These are phyloP conservation scores for Leptopilina syphax DNA, from an alignment of 2,888 invertebrate species.

Conservation along the genomic window DNA sequence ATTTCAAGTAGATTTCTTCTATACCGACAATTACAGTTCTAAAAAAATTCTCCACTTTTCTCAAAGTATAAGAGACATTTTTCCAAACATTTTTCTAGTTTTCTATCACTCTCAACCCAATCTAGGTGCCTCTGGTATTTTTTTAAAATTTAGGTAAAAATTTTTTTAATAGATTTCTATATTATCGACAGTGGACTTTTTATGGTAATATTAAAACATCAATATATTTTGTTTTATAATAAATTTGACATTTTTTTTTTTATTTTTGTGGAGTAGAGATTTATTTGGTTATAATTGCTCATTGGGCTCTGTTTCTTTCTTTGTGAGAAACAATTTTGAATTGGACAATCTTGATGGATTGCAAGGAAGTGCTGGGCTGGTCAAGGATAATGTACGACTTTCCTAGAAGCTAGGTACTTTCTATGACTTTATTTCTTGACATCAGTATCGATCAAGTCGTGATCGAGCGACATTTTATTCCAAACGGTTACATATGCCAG, in stretches of 20 bases:
- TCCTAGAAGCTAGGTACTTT: conserved; percentile 38
- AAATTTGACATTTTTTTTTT: too few relatives aligned
- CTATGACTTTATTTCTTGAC: conserved; percentile 37
- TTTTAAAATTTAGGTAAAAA: too few relatives aligned
- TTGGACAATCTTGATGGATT: conserved; percentile 23
- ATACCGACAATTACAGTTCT: too few relatives aligned
- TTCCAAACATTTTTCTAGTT: not conserved
- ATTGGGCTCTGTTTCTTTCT: not conserved
- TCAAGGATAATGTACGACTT: conserved; percentile 33
- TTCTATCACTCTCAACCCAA: not conserved
- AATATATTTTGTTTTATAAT: too few relatives aligned
- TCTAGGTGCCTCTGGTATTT: too few relatives aligned
- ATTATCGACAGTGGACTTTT: too few relatives aligned
- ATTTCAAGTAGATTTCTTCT: too few relatives aligned
- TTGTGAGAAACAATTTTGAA: not conserved
- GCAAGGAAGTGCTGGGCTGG: conserved; percentile 15
- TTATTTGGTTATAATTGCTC: too few relatives aligned
- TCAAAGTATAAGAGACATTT: not conserved
- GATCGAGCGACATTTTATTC: conserved; percentile 37
- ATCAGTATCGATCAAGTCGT: conserved; percentile 35
- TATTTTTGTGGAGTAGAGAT: too few relatives aligned
- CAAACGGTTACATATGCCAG: conserved; percentile 12
- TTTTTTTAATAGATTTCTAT: too few relatives aligned
- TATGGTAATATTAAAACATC: too few relatives aligned
- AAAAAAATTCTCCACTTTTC: not conserved